These are phyloP conservation scores for Timema cristinae DNA, from an alignment of 2,888 invertebrate genomes.

Conservation along the genomic window DNA sequence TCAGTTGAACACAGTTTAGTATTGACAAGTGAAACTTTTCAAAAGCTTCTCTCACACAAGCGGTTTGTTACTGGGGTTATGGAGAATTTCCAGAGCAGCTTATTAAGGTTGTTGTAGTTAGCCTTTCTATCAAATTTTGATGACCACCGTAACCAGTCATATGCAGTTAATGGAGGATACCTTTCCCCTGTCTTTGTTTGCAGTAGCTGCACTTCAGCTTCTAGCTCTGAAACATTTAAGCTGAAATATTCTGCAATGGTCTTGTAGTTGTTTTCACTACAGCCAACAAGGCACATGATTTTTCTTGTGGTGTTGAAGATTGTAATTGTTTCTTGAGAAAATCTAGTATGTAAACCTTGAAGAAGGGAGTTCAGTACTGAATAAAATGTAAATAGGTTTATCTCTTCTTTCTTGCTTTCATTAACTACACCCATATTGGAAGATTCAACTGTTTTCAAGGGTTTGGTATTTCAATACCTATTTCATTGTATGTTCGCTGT, in stretches of 20 bases:
- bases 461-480: background rate
- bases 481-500: background rate
- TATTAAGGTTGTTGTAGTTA: background rate
- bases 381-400: constrained; percentile 5
- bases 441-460: background rate
- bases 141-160: background rate
- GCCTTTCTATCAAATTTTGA: background rate
- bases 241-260: background rate
- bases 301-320: background rate
- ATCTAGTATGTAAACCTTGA: constrained; percentile 9
- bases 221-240: background rate
- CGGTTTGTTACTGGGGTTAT: background rate
- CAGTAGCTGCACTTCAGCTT: background rate
- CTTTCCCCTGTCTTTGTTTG: background rate
- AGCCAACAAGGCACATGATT: background rate
- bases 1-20: background rate
- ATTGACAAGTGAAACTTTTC: background rate
- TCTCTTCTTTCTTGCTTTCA: background rate
- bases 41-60: constrained; percentile 1
- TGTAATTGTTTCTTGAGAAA: constrained; percentile 1
- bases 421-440: background rate
- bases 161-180: background rate
- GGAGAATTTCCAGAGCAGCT: constrained; percentile 5
- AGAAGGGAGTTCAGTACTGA: constrained; percentile 3
- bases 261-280: constrained; percentile 1